Conservation (phyloP, 2,888 invertebrate genomes). For the Eustalomyia histrio region DNA sequence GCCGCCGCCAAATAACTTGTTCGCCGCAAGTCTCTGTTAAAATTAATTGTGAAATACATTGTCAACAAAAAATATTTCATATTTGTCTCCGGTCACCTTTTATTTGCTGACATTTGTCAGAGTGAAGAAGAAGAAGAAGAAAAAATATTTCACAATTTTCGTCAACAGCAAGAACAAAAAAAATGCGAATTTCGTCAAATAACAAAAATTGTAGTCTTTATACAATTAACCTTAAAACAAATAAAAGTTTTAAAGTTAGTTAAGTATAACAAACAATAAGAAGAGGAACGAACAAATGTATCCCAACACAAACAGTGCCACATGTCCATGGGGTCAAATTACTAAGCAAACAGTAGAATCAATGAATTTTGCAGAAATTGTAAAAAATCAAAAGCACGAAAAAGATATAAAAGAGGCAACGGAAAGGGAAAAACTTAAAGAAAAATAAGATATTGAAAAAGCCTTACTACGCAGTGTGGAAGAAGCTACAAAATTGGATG, state of each 20-base stretch:
- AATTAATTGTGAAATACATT: no score
- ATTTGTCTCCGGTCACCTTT: no score
- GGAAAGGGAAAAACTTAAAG: conserved; percentile 29
- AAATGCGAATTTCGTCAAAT: conserved; percentile 19
- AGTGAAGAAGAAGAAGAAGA: no score
- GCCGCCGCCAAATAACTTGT: no score
- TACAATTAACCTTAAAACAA: conserved; percentile 3
- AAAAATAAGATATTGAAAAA: conserved; percentile 45
- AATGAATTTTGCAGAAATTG: conserved; percentile 89
- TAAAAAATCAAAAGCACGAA: conserved; percentile 81
- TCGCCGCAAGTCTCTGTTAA: no score
- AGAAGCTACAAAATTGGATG: conserved; percentile 10
- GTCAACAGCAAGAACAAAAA: background rate
- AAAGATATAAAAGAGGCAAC: conserved; percentile 46
- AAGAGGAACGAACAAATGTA: conserved; percentile 41
- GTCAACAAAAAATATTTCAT: no score
- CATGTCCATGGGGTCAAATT: conserved; percentile 83
- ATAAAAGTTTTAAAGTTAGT: background rate
- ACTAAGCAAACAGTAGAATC: conserved; percentile 80
- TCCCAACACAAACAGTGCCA: conserved; percentile 34
- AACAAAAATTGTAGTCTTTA: conserved; percentile 17
- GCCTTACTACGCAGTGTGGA: conserved; percentile 39
- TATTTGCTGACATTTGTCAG: no score
- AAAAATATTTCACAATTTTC: no score
- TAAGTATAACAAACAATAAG: conserved; percentile 20